Base-by-base conservation (phyloP, 2,113 vertebrate species). In the Tragelaphus imberbis region DNA sequence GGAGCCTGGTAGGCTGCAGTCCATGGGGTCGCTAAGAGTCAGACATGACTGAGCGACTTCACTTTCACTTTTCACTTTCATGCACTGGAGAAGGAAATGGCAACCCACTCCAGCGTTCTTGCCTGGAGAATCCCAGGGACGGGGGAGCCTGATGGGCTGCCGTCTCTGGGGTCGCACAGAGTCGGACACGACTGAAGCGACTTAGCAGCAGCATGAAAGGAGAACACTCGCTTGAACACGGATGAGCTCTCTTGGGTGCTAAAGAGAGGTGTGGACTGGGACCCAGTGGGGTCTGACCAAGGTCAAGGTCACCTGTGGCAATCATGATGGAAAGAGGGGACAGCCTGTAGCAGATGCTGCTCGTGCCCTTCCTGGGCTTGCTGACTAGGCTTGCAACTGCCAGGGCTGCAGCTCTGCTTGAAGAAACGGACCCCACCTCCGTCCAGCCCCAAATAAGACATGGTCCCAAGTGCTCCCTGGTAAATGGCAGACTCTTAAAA, bases 401-500 rank as follows among this genome's bases (percentile, higher is more conserved):
- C 51, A 47, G 9, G 14, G 13, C 30, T 25, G 2, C 44, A 7
- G 86, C 90, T 58, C n/a, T 68, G 61, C 15, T 55, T 36, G 53
- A n/a, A 4, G 21, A 53, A 56, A n/a, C 1, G 0, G 21, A 40
- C 33, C n/a, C n/a, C 21, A 1, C 53, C 7, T 19, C 53, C 21
- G 0, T 16, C 1, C 21, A 56, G 33, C 15, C 65, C 61, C 40
- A 63, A 44, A 25, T 19, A 10, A 93, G 77, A 40, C 23, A 8
- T 0, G 33, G 55, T 36, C 44, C 84, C 84, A 77, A 36, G 33
- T 6, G 15, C 58, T 58, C n/a, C 63, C 87, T 5, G 84, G 44
- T 12, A 11, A 49, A 33, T 17, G 44, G 80, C 85, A 77, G 6
- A 4, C 80, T 82, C 77, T 10, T 47, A 17, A 85, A 49, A 33